Evolutionary conservation across 2,113 vertebrate species (phyloP), one percentile per base, ranked within the genome.

Genomic region (Petroica traversi): DNA sequence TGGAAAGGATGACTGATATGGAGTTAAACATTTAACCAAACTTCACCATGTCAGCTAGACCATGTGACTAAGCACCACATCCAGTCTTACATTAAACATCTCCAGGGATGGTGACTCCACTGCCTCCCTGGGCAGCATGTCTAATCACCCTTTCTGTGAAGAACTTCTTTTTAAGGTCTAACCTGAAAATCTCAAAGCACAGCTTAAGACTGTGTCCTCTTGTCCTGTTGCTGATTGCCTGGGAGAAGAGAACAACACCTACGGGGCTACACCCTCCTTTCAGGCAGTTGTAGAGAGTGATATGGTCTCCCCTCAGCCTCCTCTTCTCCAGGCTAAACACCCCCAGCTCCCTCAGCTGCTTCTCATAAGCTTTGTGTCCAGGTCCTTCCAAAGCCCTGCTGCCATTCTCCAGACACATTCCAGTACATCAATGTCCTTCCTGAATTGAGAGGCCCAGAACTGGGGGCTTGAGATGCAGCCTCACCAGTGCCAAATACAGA

Each of bases 251-350:
- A 18, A 13, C 0, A 0, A 48, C 33, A 7, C 18, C 23, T 14
- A 58, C 13, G 1, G 1, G 22, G 22, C 17, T 17, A 10, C 22
- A 14, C 2, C 6, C 51, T 57, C n/a, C 29, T 14, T 81, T 58
- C 41, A 18, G 23, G 18, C 6, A 28, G 18, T 8, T 23, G 23
- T 22, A 14, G 14, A 38, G 18, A 46, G 14, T 16, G 22, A 11
- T 11, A 58, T 1, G 1, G 0, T 28, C 28, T 33, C 6, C 18
- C 13, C 14, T 0, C 1, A 22, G 41, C 24, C 28, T 28, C 23
- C 13, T 46, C 14, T 31, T 74, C 31, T 34, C 38, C 40, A 67
- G 77, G 4, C 5, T 67, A 10, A 66, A 55, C 40, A 38, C 1
- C 12, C 25, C 20, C n/a, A 55, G 8, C n/a, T 80, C 41, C 26